Percentiles rank a stretch among this genome's conserved stretches.
Conservation (phyloP, 2,888 invertebrate genomes). For the Scrobipalpa atriplicella region DNA sequence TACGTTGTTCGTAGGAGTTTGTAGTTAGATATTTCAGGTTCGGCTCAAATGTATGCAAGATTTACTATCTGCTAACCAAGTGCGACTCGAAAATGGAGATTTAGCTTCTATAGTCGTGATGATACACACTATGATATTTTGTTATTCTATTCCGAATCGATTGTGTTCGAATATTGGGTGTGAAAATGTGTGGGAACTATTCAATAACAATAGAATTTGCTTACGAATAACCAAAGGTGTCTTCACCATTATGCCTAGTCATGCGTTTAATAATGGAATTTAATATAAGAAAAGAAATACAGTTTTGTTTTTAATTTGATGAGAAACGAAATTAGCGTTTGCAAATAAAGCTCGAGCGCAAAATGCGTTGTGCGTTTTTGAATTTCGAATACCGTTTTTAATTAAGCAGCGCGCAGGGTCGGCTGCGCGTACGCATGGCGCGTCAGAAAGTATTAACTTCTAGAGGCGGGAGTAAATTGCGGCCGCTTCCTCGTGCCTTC, state of each 20-base stretch:
- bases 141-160: constrained; percentile 31
- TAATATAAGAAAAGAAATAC: constrained; percentile 9
- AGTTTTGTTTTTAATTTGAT: constrained; percentile 27
- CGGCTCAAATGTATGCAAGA: constrained; percentile 62
- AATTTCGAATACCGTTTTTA: constrained; percentile 72
- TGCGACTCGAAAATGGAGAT: constrained; percentile 46
- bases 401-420: constrained; percentile 55
- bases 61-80: constrained; percentile 50
- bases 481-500: constrained; percentile 46
- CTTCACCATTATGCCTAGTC: constrained; percentile 8
- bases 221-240: neutral
- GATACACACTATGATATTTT: constrained; percentile 38
- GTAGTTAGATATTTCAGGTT: constrained; percentile 41
- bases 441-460: constrained; percentile 66
- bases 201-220: constrained; percentile 1
- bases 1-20: constrained; percentile 44
- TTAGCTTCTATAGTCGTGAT: constrained; percentile 44
- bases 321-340: constrained; percentile 43
- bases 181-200: constrained; percentile 21
- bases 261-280: constrained; percentile 2
- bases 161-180: constrained; percentile 22
- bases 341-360: constrained; percentile 49
- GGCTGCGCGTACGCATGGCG: constrained; percentile 52
- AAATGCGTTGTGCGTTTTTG: constrained; percentile 48
- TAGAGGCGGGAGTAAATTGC: constrained; percentile 51